Evolutionary conservation across 2,113 vertebrate genomes (phyloP), one percentile per base, ranked within the genome.

Genomic region (Trogon melanurus): DNA sequence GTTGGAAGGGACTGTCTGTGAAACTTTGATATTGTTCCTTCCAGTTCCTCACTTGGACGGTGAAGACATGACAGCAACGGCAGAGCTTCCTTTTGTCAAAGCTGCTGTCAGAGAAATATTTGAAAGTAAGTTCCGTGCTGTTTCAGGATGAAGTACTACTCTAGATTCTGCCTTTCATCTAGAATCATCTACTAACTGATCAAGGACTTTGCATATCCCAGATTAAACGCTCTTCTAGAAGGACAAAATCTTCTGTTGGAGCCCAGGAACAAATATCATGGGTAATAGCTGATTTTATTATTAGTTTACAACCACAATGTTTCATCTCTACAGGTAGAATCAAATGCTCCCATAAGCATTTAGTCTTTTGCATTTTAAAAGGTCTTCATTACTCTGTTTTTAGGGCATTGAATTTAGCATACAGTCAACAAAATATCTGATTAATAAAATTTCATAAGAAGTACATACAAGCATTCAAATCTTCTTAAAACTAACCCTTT

Each of bases 11-110:
- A 14, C 38, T 85, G 1, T 34, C 65, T 91, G 73, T 5, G 34
- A 60, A 29, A 25, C 45, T 66, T 85, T 26, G 64, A 3, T 60
- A 5, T 44, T 83, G 5, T 78, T 93, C 21, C 81, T 84, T 96
- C 58, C 29, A 88, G 32, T 36, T 91, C 12, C n/a, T 65, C 2
- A 2, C 11, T 69, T 48, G 44, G 48, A 69, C 13, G 84, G 14
- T 67, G 54, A 86, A 56, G 80, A 66, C 15, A 58, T 50, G 56
- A 36, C 20, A 78, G 36, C n/a, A 56, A 45, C 65, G 36, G 17
- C 69, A 81, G 92, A 94, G 19, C 44, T 95, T 91, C 71, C 54
- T 54, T 97, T 95, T 86, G 25, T 70, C 53, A 57, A 93, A 54
- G 27, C 45, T 75, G 75, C 93, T 69, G 45, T 91, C 70, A 90